Conservation (phyloP, 37 sponge, comb jelly and placozoan genomes). For the Crambe crambe region DNA sequence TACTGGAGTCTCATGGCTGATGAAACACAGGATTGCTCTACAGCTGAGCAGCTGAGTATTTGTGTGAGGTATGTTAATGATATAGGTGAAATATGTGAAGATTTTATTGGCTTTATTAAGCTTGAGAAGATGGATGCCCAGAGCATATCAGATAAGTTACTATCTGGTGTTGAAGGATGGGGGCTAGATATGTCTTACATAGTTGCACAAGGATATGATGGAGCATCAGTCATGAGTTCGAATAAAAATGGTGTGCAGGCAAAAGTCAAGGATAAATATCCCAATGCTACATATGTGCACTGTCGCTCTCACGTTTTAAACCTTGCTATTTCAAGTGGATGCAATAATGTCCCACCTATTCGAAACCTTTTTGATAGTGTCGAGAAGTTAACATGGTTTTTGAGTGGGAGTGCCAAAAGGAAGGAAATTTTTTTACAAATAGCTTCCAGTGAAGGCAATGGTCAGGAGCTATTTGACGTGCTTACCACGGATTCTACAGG, state of each 20-base stretch:
- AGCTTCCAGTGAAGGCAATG: too few species aligned
- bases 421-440: constrained; percentile 25
- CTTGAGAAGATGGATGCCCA: constrained; percentile 27
- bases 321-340: too few species aligned
- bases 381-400: constrained; percentile 35
- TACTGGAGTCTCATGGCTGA: constrained; percentile 48
- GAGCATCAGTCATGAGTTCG: constrained; percentile 53
- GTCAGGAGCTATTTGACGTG: too few species aligned
- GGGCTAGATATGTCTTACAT: constrained; percentile 18
- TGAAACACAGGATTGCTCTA: constrained; percentile 47
- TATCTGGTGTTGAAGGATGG: constrained; percentile 11
- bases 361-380: constrained; percentile 30
- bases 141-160: constrained; percentile 17
- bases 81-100: constrained; percentile 26
- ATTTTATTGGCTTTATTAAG: constrained; percentile 34
- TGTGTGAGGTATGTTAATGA: too few species aligned
- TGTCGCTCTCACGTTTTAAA: too few species aligned
- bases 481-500: too few species aligned
- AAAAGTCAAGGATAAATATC: constrained; percentile 17
- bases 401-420: constrained; percentile 46
- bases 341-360: constrained; percentile 20
- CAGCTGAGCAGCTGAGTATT: too few species aligned
- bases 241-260: constrained; percentile 39
- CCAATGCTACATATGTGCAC: too few species aligned
- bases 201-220: constrained; percentile 54